Evolutionary conservation across 2,888 invertebrate genomes (phyloP), one percentile per base, ranked within the genome.

Genomic region (Trilocha varians): DNA sequence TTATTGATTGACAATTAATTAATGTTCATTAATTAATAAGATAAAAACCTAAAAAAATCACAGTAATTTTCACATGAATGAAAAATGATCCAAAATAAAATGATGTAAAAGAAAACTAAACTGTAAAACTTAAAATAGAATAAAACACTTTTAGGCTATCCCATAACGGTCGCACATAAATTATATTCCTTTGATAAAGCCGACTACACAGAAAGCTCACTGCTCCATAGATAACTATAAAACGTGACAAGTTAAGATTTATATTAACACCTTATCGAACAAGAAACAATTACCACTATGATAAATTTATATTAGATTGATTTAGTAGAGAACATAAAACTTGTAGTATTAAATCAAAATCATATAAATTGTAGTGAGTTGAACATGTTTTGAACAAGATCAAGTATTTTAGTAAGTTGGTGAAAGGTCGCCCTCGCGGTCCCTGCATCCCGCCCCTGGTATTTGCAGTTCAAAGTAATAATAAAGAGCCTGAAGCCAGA

Each of bases 401-500:
- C 55, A 62, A 71, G 61, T 70, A 73, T 73, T 73, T 66, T 67
- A 79, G 77, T 73, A 73, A 72, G 70, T 72, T 65, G 65, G 59
- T 59, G 60, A 77, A 71, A 82, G 83, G 80, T 83, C 78, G 79
- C 72, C 80, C 64, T 74, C 70, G 62, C 67, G 53, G 73, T 78
- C 82, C 83, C 70, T 68, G 59, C 60, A 55, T 52, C 53, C 58
- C 65, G 57, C 74, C 78, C 78, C 69, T 65, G 61, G 52, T 57
- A 54, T 56, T 61, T 62, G 61, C 70, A 73, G 74, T 68, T 69
- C 76, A 73, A 77, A 83, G 79, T 82, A 84, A 84, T 82, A 84
- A 82, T 79, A 83, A 78, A 83, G 77, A 71, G 84, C 84, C 84
- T 74, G 82, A 80, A 85, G 84, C 84, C 82, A 82, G 75, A 84